Evolutionary conservation across 2,797 vertebrate species (phyloP), one percentile per base, ranked within the genome.

Genomic region (Potorous gilbertii): DNA sequence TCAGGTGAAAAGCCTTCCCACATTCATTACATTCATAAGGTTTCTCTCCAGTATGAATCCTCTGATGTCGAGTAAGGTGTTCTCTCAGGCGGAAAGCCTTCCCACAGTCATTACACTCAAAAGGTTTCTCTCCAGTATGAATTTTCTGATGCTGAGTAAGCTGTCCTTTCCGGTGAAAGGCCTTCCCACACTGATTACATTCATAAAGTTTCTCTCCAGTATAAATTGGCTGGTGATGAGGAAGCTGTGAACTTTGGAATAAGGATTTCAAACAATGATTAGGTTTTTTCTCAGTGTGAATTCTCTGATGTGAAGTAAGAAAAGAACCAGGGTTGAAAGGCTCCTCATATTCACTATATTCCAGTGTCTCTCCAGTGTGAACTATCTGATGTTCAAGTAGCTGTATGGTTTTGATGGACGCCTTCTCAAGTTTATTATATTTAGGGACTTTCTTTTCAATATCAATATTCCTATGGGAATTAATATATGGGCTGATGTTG

Each of bases 41-140:
- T 87, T 92, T 92, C 91, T 92, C 91, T 52, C 91, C 56, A 56
- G 91, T 92, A 52, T 92, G 91, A 59, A 57, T 52, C 50, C 46
- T 59, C 56, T 92, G 46, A 52, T 92, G 46, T 92, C 56, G 13
- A 92, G 56, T 62, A 52, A 59, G 56, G 57, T 62, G 91, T 34
- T 46, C 34, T 52, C 91, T 92, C 5, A 94, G 55, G 55, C 46
- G 16, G 52, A 96, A 94, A 55, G 31, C 89, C 54, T 93, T 96
- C 54, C 59, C 93, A 89, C 95, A 94, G 21, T 52, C 2, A 27
- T 40, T 94, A 90, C 93, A 94, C 74, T 24, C 55, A 92, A 96
- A 96, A 29, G 59, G 59, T 59, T 93, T 92, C 40, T 96, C 87
- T 87, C 87, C 93, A 29, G 94, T 93, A 31, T 95, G 94, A 93